Percentiles rank a stretch among this genome's conserved stretches.
These are phyloP conservation scores for Vollenhovia emeryi DNA, from an alignment of 1,140 invertebrate species.

Conservation along the genomic window DNA sequence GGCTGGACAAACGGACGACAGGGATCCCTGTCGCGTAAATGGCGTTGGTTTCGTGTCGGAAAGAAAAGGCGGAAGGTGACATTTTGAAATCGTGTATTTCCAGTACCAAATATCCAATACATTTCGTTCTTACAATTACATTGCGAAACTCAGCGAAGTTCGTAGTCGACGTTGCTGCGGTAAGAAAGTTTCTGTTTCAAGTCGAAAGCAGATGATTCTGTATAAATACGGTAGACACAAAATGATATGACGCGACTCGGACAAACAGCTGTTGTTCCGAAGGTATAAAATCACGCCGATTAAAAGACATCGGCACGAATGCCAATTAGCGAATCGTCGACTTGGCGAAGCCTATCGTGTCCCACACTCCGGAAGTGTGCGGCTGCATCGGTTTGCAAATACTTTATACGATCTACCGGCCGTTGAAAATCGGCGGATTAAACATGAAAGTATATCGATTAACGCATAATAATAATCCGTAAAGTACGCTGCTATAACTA, in stretches of 20 bases:
- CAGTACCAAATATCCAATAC: conserved; percentile 71
- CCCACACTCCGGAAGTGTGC: not conserved
- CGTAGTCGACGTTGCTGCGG: not conserved
- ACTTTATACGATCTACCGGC: not conserved
- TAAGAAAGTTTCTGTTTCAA: conserved; percentile 49
- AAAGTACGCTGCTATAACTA: conserved; percentile 26
- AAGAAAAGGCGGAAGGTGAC: conserved; percentile 12
- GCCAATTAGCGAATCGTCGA: conserved; percentile 14
- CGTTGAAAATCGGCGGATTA: not conserved
- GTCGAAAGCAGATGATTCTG: not conserved
- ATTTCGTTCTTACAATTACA: conserved; percentile 68
- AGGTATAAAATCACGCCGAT: conserved; percentile 14
- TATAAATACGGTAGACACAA: too few species aligned
- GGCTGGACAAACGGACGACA: not conserved
- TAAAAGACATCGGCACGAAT: conserved; percentile 41
- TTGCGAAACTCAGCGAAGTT: conserved; percentile 31
- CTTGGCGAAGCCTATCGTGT: not conserved
- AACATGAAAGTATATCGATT: conserved; percentile 25
- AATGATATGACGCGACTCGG: too few species aligned
- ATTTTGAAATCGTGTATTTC: conserved; percentile 68
- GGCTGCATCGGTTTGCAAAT: not conserved
- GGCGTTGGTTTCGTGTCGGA: not conserved
- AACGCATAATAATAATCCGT: conserved; percentile 1
- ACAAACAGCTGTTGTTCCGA: conserved; percentile 5
- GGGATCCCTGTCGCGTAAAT: not conserved